Conservation (phyloP, 2,888 invertebrate genomes). For the Pseudoips prasinana region DNA sequence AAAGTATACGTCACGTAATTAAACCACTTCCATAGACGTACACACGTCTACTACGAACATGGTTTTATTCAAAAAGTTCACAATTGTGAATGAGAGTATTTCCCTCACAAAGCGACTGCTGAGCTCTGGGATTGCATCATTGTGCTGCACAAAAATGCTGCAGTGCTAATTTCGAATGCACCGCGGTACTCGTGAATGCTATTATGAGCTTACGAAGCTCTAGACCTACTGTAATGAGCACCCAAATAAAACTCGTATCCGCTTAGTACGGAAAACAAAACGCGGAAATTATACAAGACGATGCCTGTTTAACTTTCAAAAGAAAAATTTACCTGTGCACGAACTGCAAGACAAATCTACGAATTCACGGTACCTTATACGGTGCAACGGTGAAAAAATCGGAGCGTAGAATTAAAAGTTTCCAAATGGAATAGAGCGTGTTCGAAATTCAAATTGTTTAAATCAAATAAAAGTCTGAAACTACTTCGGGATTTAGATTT, state of each 20-base stretch:
- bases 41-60: constrained; percentile 48
- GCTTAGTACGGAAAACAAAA: constrained; percentile 4
- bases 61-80: constrained; percentile 67
- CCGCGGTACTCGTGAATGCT: constrained; percentile 54
- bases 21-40: constrained; percentile 49
- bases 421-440: constrained; percentile 33
- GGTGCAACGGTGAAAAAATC: constrained; percentile 10
- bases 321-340: constrained; percentile 13
- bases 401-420: constrained; percentile 33
- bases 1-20: constrained; percentile 41
- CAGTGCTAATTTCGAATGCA: constrained; percentile 70
- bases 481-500: constrained; percentile 38
- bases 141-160: constrained; percentile 72
- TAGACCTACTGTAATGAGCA: constrained; percentile 40
- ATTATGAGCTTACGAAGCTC: constrained; percentile 54
- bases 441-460: constrained; percentile 38
- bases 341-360: constrained; percentile 5
- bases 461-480: constrained; percentile 34
- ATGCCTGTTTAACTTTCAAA: constrained; percentile 7
- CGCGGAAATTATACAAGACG: background rate
- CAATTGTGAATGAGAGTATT: constrained; percentile 59
- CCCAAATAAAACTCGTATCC: constrained; percentile 28
- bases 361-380: no score
- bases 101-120: constrained; percentile 61
- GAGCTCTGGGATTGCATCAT: constrained; percentile 68